Percentiles rank a stretch among this genome's conserved stretches.
Conservation (phyloP, 2,113 vertebrate species). For the Helogale parvula region DNA sequence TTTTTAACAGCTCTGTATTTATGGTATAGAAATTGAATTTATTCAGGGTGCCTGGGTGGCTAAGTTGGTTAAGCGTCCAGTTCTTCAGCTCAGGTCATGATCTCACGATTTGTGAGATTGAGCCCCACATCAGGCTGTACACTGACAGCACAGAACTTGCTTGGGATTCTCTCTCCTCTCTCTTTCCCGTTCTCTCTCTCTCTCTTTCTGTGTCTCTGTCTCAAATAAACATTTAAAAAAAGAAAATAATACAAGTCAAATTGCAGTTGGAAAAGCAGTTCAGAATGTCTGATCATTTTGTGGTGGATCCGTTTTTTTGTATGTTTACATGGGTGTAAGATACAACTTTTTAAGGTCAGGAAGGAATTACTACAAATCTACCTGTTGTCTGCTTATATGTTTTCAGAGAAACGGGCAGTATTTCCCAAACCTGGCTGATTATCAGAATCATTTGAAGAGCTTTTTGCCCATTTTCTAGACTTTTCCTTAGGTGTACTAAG, state of each 20-base stretch:
- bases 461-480: slow-evolving; percentile 13
- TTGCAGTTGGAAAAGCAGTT: background rate
- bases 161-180: no score
- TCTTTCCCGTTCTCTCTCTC: no score
- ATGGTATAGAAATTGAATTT: background rate
- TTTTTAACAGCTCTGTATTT: slow-evolving; percentile 21
- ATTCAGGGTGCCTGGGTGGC: background rate
- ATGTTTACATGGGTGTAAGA: background rate
- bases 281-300: background rate
- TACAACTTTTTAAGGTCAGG: slow-evolving; percentile 1
- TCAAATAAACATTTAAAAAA: no score
- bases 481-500: background rate
- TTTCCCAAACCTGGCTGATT: background rate
- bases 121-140: no score
- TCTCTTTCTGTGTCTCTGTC: no score
- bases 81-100: no score
- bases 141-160: no score
- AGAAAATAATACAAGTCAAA: background rate
- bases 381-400: background rate
- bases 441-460: background rate
- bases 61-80: no score
- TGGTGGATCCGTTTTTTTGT: background rate
- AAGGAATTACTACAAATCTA: background rate
- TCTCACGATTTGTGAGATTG: no score
- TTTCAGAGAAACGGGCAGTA: background rate